Base-by-base conservation (phyloP, 2,797 vertebrate species). In the Phalanger gymnotis region DNA sequence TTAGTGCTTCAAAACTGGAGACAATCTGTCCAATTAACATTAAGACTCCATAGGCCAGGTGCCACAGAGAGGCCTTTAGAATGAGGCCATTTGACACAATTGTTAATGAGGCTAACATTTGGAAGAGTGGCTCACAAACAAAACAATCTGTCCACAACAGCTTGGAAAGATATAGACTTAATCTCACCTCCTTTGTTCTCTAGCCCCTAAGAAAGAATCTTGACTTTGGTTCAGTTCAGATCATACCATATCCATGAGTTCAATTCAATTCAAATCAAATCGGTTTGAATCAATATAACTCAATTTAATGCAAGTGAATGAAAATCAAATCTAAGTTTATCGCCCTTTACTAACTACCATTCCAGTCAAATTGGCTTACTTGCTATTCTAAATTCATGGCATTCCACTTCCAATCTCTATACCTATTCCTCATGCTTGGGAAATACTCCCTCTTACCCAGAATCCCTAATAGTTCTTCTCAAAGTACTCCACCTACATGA, bases 1-100 rank as follows among this genome's bases (percentile, higher is more conserved):
- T 96, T 98, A 98, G 98, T 98, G 96, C 98, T 98, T 98, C 98
- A 98, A 98, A 98, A 97, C 95, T 96, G 97, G 97, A 99, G 98
- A 99, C 98, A 98, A 98, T 98, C 98, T 98, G 98, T 98, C 98
- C 98, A 99, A 99, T 99, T 99, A 99, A 98, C 98, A 98, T 98
- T 98, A 98, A 99, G 98, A 97, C 97, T 98, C 97, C 98, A 81
- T 81, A 47, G 73, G n/a, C 73, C 73, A 97, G 95, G 96, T 98
- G 97, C 94, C 0, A 54, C 0, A 0, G 96, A 94, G 96, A 97
- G 97, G 98, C 98, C 97, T 98, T 98, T 96, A 93, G 96, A 97
- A 96, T 98, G 97, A 91, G 0, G 93, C 96, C 89, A 91, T 98
- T 98, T 98, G 98, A 98, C 98, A 98, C 95, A 55, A 1, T 97